Percentiles rank a stretch among this genome's conserved stretches.
Evolutionary conservation across 2,113 vertebrate genomes (phyloP).

Genomic region (Seriola quinqueradiata): DNA sequence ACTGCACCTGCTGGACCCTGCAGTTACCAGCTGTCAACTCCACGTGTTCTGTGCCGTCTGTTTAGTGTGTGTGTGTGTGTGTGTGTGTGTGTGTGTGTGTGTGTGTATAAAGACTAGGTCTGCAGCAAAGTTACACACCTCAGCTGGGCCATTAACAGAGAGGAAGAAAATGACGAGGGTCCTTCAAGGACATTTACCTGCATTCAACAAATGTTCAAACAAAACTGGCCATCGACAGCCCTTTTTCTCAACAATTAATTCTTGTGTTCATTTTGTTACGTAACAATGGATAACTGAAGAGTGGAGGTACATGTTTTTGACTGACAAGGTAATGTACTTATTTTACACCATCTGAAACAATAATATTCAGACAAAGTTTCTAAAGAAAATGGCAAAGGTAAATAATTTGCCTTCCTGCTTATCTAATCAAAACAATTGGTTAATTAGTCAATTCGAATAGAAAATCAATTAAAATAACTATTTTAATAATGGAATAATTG

Average conservation of each 20-base stretch:
- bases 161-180: conserved; percentile 50
- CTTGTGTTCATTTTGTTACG: background rate
- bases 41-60: conserved; percentile 77
- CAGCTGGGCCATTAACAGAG: conserved; percentile 35
- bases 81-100: conserved; percentile 44
- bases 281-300: rapidly evolving
- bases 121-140: conserved; percentile 69
- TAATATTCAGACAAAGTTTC: background rate
- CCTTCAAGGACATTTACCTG: conserved; percentile 64
- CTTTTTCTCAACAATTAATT: background rate
- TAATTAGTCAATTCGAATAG: background rate
- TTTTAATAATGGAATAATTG: too few species aligned
- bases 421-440: background rate
- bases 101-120: conserved; percentile 34
- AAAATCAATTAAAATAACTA: too few species aligned
- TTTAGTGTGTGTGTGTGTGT: conserved; percentile 57
- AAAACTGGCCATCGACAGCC: background rate
- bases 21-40: conserved; percentile 86
- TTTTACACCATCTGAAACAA: background rate
- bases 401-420: background rate
- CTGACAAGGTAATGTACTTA: too few species aligned
- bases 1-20: conserved; percentile 83
- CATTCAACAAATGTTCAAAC: conserved; percentile 38
- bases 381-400: background rate
- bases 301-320: background rate